phyloP scores from a whole-genome alignment of 37 sponge, comb jelly and placozoan species.

The Beroe ovata region DNA sequence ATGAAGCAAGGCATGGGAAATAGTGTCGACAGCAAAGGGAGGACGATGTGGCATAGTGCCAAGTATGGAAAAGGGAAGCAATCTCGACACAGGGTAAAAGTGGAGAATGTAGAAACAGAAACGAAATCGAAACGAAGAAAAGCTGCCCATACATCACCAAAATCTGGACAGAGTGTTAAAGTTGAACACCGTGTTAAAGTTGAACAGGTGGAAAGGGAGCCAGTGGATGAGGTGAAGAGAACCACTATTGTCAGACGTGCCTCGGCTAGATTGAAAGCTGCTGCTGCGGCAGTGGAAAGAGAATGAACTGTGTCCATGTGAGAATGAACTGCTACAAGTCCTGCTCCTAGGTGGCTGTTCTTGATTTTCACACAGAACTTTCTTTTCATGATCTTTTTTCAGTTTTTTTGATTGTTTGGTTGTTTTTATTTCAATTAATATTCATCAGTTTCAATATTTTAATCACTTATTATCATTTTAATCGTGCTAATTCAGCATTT shows the following conservation, averaged over 20 bases:
- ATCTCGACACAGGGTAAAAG: background rate
- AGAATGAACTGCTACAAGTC: too few species aligned
- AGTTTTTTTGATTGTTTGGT: background rate
- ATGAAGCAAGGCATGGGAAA: conserved; percentile 77
- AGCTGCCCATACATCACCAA: background rate
- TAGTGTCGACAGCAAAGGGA: conserved; percentile 76
- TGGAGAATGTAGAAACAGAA: background rate
- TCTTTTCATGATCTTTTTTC: too few species aligned
- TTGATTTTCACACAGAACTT: too few species aligned
- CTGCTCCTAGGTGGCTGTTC: too few species aligned
- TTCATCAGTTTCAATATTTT: background rate
- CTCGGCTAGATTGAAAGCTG: background rate
- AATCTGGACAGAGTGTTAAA: background rate
- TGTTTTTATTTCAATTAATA: background rate
- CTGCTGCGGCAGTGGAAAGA: background rate
- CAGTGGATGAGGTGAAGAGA: background rate
- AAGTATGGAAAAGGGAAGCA: conserved; percentile 11
- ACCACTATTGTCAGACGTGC: background rate
- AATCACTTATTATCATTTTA: too few species aligned
- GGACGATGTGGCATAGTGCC: conserved; percentile 76
- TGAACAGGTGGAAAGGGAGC: background rate
- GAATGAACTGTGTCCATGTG: too few species aligned
- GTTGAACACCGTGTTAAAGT: background rate
- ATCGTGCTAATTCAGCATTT: too few species aligned
- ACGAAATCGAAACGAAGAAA: background rate